phyloP scores from a whole-genome alignment of 1,140 invertebrate genomes.

The Caerostris extrusa region DNA sequence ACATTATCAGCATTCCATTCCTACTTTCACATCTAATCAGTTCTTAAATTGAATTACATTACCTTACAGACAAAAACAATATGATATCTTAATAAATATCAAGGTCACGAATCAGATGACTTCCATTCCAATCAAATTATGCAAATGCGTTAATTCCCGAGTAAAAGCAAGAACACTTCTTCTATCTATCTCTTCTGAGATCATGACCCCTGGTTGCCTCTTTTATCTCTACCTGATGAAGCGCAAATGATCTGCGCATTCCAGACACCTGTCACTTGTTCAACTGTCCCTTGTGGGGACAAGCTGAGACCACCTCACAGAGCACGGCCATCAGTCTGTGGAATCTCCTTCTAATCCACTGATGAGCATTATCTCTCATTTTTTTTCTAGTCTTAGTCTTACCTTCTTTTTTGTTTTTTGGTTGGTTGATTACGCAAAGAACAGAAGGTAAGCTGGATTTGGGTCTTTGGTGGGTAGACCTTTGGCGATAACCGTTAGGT shows the following conservation, averaged over 20 bases:
- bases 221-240: slow-evolving; percentile 62
- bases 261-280: slow-evolving; percentile 70
- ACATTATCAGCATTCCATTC: too few relatives aligned
- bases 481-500: neutral
- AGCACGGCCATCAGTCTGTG: slow-evolving; percentile 16
- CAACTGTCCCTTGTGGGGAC: neutral
- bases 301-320: neutral
- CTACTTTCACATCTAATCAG: too few relatives aligned
- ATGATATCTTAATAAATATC: too few relatives aligned
- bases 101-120: too few relatives aligned
- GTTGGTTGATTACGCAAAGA: neutral
- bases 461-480: neutral
- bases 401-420: neutral
- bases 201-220: slow-evolving; percentile 20
- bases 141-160: neutral
- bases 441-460: slow-evolving; percentile 19
- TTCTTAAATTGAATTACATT: too few relatives aligned
- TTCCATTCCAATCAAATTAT: neutral
- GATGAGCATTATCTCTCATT: slow-evolving; percentile 27
- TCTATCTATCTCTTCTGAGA: neutral
- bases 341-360: neutral
- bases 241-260: slow-evolving; percentile 61
- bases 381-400: neutral
- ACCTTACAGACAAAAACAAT: too few relatives aligned
- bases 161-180: neutral